Base-by-base conservation (phyloP, 2,797 vertebrate species). In the Cuniculus paca region DNA sequence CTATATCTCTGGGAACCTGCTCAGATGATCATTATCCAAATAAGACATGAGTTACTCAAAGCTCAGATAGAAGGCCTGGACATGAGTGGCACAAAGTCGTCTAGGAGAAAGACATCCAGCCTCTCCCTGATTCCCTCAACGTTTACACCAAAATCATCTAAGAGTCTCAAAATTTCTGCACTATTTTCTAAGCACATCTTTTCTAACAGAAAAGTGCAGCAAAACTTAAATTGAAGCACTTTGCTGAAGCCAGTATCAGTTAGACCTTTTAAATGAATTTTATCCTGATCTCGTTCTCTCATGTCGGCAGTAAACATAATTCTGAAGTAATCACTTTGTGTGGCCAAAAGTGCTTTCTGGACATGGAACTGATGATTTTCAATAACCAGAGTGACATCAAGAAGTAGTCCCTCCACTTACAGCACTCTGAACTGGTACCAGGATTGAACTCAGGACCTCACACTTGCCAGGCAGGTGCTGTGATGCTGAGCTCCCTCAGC, bases 281-380 rank as follows among this genome's bases (percentile, higher is more conserved):
- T 99, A 98, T 99, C 99, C 99, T 99, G 99, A 99, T 99, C 99
- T 95, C 99, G 98, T 98, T 99, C 99, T 95, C 99, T 98, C 99
- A 99, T 99, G 98, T 99, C 99, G 7, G 99, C 99, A 14, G 99
- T 99, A 98, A 99, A 99, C 99, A 99, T 99, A 96, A 99, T 99
- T 98, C 99, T 99, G 99, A 99, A 99, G 98, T 99, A 99, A 98
- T 99, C 99, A 97, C 99, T 99, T 99, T 99, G 99, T 19, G 99
- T 99, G 97, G 99, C 99, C 99, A 99, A 98, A 79, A 99, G 99
- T 54, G 99, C 99, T 99, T 99, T 99, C 99, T 99, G 99, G 94
- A 99, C 99, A 99, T 99, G 99, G 99, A 99, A 99, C 97, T 99
- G 99, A 98, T 99, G 99, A 98, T 99, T 99, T 98, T 99, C 99